phyloP scores from a whole-genome alignment of 37 sponge, comb jelly and placozoan genomes.

The Hexactinellida sp. region DNA sequence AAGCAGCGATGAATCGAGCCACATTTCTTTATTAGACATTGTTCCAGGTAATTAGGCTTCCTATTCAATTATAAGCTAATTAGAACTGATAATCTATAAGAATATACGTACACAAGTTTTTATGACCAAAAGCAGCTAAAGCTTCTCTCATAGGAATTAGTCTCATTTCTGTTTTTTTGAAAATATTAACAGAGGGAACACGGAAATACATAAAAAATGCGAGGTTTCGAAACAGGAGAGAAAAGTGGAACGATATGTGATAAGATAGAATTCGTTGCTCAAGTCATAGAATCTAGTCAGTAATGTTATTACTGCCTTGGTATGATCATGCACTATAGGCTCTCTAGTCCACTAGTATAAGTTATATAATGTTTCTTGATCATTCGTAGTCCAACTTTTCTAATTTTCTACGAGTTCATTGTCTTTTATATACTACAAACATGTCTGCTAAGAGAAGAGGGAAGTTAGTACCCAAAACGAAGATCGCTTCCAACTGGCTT shows the following conservation, averaged over 20 bases:
- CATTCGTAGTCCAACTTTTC: slow-evolving; percentile 4
- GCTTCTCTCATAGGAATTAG: no score
- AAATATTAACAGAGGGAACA: no score
- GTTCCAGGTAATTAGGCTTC: not conserved
- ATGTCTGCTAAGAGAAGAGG: not conserved
- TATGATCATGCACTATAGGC: slow-evolving; percentile 7
- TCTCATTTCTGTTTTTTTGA: no score
- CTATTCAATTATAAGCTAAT: not conserved
- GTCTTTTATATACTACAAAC: not conserved
- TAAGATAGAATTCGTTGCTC: not conserved
- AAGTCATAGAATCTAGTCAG: not conserved
- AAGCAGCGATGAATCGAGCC: not conserved
- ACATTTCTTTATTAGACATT: not conserved
- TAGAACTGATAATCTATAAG: not conserved
- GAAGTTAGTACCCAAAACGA: not conserved
- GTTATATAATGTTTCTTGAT: not conserved
- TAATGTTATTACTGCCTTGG: slow-evolving; percentile 14
- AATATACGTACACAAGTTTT: no score
- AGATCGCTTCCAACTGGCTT: not conserved
- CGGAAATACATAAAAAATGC: no score
- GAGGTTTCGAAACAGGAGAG: no score
- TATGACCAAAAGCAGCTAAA: no score
- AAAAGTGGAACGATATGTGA: not conserved
- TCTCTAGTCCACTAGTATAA: not conserved
- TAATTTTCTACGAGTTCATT: slow-evolving; percentile 14